Percentiles rank a stretch among this genome's conserved stretches.
These are phyloP conservation scores for Amphiprion percula DNA, from an alignment of 2,113 vertebrate genomes.

Conservation along the genomic window DNA sequence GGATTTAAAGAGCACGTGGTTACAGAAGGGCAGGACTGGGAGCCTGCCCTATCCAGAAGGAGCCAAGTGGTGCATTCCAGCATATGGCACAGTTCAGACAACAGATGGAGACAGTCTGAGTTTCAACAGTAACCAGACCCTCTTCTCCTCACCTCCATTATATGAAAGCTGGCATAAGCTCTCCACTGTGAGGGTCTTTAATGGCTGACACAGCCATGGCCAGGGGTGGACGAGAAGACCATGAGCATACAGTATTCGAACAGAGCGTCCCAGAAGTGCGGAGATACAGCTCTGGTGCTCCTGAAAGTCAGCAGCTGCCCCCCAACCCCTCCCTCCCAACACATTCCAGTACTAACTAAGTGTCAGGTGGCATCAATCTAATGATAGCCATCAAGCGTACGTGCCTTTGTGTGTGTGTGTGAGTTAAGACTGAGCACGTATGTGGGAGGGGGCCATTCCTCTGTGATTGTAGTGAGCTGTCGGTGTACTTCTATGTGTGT, in stretches of 20 bases:
- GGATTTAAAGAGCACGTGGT: constrained; percentile 29
- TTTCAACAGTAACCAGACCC: constrained; percentile 49
- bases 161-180: constrained; percentile 26
- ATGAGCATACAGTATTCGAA: background rate
- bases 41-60: constrained; percentile 45
- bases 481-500: constrained; percentile 32
- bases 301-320: constrained; percentile 69
- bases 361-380: constrained; percentile 83
- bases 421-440: constrained; percentile 67
- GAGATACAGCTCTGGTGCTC: constrained; percentile 55
- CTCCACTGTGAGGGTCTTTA: constrained; percentile 13
- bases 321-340: constrained; percentile 50
- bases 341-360: constrained; percentile 82
- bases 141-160: constrained; percentile 19
- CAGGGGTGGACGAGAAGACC: background rate
- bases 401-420: constrained; percentile 73
- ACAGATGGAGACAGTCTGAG: constrained; percentile 70
- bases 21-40: constrained; percentile 9
- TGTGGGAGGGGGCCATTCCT: constrained; percentile 68
- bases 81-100: constrained; percentile 75
- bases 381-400: constrained; percentile 79
- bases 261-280: constrained; percentile 33
- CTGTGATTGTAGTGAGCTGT: constrained; percentile 55
- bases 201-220: constrained; percentile 12
- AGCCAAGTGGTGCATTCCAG: constrained; percentile 70